These are phyloP conservation scores for Danio jaintianensis DNA, from an alignment of 2,797 vertebrate species.

Conservation along the genomic window DNA sequence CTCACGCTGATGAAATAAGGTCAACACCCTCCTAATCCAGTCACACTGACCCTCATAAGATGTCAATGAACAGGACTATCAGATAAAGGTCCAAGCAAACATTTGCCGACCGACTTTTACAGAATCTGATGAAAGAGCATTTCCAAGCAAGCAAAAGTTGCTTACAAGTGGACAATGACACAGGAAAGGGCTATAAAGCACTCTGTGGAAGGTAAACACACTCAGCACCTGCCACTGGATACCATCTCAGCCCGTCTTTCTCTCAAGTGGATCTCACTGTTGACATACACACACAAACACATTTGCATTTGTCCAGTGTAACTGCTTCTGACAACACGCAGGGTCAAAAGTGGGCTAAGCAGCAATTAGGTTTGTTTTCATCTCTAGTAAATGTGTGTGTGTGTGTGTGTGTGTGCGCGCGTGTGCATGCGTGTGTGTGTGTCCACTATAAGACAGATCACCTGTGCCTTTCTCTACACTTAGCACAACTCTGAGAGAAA, in stretches of 20 bases:
- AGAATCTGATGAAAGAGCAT: conserved; percentile 22
- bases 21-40: conserved; percentile 52
- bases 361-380: conserved; percentile 69
- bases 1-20: conserved; percentile 34
- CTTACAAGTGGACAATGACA: neutral
- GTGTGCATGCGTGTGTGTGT: conserved; percentile 1
- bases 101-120: conserved; percentile 21
- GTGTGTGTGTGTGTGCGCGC: conserved; percentile 1
- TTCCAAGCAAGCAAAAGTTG: conserved; percentile 22
- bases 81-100: conserved; percentile 40
- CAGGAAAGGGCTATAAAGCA: neutral
- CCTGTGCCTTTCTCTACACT: conserved; percentile 27
- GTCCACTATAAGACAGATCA: conserved; percentile 48
- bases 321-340: conserved; percentile 50
- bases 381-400: conserved; percentile 20
- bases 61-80: conserved; percentile 61
- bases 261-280: conserved; percentile 6
- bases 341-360: conserved; percentile 73
- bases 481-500: conserved; percentile 42
- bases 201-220: neutral
- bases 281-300: conserved; percentile 31
- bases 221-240: neutral
- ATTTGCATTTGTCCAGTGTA: conserved; percentile 50
- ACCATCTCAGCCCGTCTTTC: neutral
- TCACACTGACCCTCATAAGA: conserved; percentile 32